These are phyloP conservation scores for Calycopis cecrops DNA, from an alignment of 1,140 invertebrate species.

Conservation along the genomic window DNA sequence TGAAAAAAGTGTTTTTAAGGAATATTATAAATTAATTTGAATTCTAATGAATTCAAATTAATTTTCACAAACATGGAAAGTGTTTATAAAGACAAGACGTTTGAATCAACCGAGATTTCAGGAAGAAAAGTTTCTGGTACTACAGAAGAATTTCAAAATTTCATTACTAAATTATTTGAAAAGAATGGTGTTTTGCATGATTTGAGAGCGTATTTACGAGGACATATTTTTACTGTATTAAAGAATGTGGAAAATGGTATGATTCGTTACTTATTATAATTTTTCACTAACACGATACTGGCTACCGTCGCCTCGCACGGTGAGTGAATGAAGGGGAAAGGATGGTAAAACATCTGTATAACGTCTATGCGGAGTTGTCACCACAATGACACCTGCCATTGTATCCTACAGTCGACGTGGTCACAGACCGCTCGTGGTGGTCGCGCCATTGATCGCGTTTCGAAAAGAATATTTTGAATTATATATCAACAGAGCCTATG, in stretches of 20 bases:
- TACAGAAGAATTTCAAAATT: constrained; percentile 73
- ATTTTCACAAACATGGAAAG: constrained; percentile 23
- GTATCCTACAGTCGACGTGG: neutral
- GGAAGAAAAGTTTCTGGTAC: constrained; percentile 39
- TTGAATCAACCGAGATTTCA: constrained; percentile 16
- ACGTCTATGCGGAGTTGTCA: too few relatives aligned
- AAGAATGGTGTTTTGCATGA: constrained; percentile 75
- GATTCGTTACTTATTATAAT: too few relatives aligned
- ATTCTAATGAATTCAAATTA: too few relatives aligned
- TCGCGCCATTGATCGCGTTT: constrained; percentile 8
- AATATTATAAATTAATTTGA: too few relatives aligned
- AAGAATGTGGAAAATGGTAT: constrained; percentile 58
- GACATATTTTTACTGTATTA: constrained; percentile 74
- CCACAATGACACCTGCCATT: too few relatives aligned
- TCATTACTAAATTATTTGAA: constrained; percentile 74
- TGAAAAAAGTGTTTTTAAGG: too few relatives aligned
- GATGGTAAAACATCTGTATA: too few relatives aligned
- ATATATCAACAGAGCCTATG: too few relatives aligned
- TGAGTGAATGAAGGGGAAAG: too few relatives aligned
- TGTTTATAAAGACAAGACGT: constrained; percentile 21
- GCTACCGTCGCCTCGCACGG: too few relatives aligned
- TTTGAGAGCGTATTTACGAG: constrained; percentile 71
- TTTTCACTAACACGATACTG: too few relatives aligned
- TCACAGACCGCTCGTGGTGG: neutral
- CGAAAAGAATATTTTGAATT: too few relatives aligned